Base-by-base conservation (phyloP, 2,888 invertebrate species). In the Tubulanus polymorphus region DNA sequence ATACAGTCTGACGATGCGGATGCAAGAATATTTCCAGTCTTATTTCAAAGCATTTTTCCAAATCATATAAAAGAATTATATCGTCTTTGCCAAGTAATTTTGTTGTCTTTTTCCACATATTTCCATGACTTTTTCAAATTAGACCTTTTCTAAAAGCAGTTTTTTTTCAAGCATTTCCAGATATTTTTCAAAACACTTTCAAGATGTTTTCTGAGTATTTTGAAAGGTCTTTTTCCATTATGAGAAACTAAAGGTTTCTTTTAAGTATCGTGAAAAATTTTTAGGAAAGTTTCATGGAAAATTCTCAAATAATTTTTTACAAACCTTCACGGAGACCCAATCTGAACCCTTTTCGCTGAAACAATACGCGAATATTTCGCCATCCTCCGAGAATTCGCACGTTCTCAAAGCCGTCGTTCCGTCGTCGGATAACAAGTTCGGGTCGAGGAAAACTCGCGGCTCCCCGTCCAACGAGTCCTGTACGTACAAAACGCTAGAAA, bases 331-430 rank as follows among this genome's bases (percentile, higher is more conserved):
- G 50, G 90, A 91, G 63, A 88, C 86, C 97, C 97, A 97, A 79
- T 99, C 97, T 1, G 95, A 95, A 0, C 97, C 97, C 78, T 91
- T 92, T 59, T 86, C 86, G 64, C 93, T 93, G 1, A 97, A 82
- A 0, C 90, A 92, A 80, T 95, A 97, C 0, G 95, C 95, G 81
- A 91, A 88, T 27, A 87, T 87, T 70, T 85, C 83, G 15, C 95
- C 95, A 81, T 97, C 89, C 70, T 95, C 89, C 1, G 93, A 91
- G 63, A 75, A 78, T 2, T 70, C 64, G n/a, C 66, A 66, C 0
- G 70, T 68, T 12, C 71, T 61, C 15, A 79, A 60, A 2, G 78
- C 68, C 2, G 69, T 62, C 2, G 76, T 78, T 0, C 79, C 79
- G 82, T 99, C 97, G 10, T 87, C 86, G 0, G 95, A 93, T 49